Base-by-base conservation (phyloP, 1,140 invertebrate genomes). In the Oncopeltus fasciatus region DNA sequence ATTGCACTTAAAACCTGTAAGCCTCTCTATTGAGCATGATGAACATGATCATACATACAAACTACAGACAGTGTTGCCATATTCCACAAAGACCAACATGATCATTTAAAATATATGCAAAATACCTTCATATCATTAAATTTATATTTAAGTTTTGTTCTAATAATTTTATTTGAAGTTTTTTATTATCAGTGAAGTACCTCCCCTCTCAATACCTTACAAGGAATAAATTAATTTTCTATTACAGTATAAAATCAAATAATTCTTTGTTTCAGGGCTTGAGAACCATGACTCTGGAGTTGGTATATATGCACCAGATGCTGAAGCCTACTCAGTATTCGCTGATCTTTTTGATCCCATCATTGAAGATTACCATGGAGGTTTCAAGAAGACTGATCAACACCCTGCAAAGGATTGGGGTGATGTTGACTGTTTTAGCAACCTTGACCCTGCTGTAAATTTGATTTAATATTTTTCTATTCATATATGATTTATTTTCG, bases 261-360 rank as follows among this genome's bases (percentile, higher is more conserved):
- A n/a, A n/a, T 38, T 38, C 14, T 38, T 38, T 27, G 4, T 64
- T 67, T 27, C 70, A 86, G 88, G 90, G 75, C 72, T 92, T 71
- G 89, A 92, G 75, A 92, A 93, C 74, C 82, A 81, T 67, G 88
- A 92, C 74, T 90, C 90, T 61, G 91, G 92, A 67, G 86, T 95
- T 58, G 93, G 93, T 74, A 91, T 96, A 76, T 97, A 97, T 70
- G 93, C 93, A 59, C 92, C 93, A 29, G 93, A 96, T 76, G 90
- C 92, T 64, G 92, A 97, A 72, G 74, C 91, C 29, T 97, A 97
- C 79, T 84, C 85, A 67, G 79, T 90, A 3, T 97, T 96, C 72
- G 81, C 88, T 63, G 87, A 89, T 63, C 78, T 97, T 64, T 96
- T 96, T 72, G 90, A 96, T 75, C 92, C 92, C 72, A 93, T 96